Evolutionary conservation across 1,140 invertebrate genomes (phyloP), one percentile per base, ranked within the genome.

Genomic region (Eupristina koningsbergeri): DNA sequence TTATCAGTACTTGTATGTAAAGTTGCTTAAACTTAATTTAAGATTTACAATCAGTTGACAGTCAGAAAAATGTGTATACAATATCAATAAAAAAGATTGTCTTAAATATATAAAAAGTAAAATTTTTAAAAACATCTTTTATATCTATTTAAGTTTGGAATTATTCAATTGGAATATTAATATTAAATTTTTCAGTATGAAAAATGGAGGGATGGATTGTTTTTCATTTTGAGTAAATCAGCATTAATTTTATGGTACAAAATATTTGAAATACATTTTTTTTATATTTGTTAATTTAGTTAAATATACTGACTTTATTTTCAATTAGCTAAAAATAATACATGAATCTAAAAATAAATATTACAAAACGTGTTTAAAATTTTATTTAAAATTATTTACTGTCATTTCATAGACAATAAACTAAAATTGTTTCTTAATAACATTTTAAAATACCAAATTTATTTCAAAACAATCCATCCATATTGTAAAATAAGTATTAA

Each of bases 41-140:
- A 84, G 41, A 80, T 0, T 80, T 29, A 47, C n/a, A n/a, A n/a
- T 79, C 41, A 80, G 50, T n/a, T 34, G 47, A 11, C 41, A 71
- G 34, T 83, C 22, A 45, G 26, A 31, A 61, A 71, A 73, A 47
- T 71, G 58, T 84, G 77, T 83, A 79, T 80, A 84, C 47, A 80
- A 84, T 80, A 47, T 74, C 31, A 74, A 79, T 84, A 84, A 50
- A 75, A 84, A 80, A 84, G 61, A 53, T 80, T 78, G 13, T 67
- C 53, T 69, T 78, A 79, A 31, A 79, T 83, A 83, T 73, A 3
- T 83, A 84, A 61, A n/a, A 78, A 73, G 64, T 78, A 83, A 84
- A 83, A 79, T 79, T 69, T 79, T 83, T 78, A 29, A 79, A 80
- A 79, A 79, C 22, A 47, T 74, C 64, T 78, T 41, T 79, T 79